Evolutionary conservation across 2,888 invertebrate species (phyloP).

Genomic region (Invenusta paracnida): DNA sequence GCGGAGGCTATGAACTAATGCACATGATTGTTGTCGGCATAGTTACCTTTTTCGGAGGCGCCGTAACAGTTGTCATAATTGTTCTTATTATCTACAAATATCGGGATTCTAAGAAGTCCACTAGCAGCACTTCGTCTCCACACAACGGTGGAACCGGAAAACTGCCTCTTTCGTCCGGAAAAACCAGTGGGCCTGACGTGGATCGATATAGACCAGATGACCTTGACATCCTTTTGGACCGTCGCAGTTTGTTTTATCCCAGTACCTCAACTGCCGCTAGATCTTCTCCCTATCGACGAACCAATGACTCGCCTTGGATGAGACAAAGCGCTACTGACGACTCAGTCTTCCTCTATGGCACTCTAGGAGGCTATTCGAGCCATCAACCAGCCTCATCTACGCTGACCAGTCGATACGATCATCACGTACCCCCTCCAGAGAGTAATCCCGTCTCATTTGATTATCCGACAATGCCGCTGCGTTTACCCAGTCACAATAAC

Average conservation of each 20-base stretch:
- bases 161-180: too few species aligned
- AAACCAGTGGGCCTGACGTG: not conserved
- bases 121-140: not conserved
- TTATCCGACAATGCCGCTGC: not conserved
- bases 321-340: not conserved
- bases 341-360: not conserved
- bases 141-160: not conserved
- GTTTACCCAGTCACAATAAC: not conserved
- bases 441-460: not conserved
- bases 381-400: not conserved
- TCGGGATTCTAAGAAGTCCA: not conserved
- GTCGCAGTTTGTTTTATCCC: not conserved
- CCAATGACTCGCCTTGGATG: not conserved
- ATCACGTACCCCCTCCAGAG: not conserved
- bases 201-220: not conserved
- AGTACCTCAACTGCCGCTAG: not conserved
- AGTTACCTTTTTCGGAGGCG: not conserved
- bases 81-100: not conserved
- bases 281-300: not conserved
- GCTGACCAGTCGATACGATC: not conserved
- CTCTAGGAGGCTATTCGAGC: not conserved
- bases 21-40: not conserved
- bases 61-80: not conserved
- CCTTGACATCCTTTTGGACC: not conserved
- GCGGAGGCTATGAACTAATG: not conserved